Base-by-base conservation (phyloP, 2,888 invertebrate species). In the Rotaria sp. region DNA sequence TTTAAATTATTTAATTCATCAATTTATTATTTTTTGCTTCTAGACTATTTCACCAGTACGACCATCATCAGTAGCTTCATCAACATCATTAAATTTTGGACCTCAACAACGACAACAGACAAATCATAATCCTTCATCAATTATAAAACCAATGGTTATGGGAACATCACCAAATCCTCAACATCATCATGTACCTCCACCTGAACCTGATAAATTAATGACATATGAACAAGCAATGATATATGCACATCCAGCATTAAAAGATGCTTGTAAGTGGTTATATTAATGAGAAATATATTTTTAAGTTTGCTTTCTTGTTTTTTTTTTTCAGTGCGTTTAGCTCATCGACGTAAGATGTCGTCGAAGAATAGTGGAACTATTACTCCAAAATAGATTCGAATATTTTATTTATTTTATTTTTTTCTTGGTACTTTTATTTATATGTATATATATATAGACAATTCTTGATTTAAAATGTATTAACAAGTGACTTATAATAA, bases 141-240 rank as follows among this genome's bases (percentile, higher is more conserved):
- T 67, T 0, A 35, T 18, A 21, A 67, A 67, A 67, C 35, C 67
- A 3, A 35, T 35, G 35, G 15, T 35, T 38, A 35, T 35, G 7
- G 35, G 21, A 21, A 8, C 35, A 67, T 67, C 35, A 38, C 35
- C 67, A n/a, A 67, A 3, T 67, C 7, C 35, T 67, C 35, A 35
- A 18, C 67, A 35, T 35, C 67, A 67, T 21, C 67, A 67, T 67
- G 67, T 67, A 8, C 21, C 67, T 67, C 21, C 35, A 67, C 67
- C 67, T 35, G 67, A 67, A 67, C 35, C 67, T 30, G 67, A 67
- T 67, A 67, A 67, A 38, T 67, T 67, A 38, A 67, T 67, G 67
- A 67, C 67, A 21, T 67, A 67, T 67, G 67, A 67, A 35, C 67
- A 67, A 67, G 67, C 67, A 67, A 67, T 67, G 67, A 35, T 67